Conservation (phyloP, 1,140 invertebrate genomes). For the Tetramorium simillimum region DNA sequence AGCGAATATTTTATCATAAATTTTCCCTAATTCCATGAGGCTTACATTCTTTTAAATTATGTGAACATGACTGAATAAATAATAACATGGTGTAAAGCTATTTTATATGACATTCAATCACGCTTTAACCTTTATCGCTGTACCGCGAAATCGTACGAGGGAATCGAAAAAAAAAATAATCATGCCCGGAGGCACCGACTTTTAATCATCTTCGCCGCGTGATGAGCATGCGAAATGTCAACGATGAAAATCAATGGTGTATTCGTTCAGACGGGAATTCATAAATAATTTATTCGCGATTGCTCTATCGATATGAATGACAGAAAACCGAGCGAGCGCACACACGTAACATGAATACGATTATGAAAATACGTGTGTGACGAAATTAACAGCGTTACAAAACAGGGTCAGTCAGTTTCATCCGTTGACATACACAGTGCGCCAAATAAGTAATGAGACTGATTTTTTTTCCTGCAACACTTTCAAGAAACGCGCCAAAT, state of each 20-base stretch:
- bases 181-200: constrained; percentile 40
- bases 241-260: neutral
- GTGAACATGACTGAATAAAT: neutral
- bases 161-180: constrained; percentile 28
- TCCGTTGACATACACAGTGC: neutral
- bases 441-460: too few relatives aligned
- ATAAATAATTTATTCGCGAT: constrained; percentile 20
- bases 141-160: constrained; percentile 11
- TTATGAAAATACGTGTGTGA: neutral
- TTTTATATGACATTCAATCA: constrained; percentile 33
- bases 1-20: neutral
- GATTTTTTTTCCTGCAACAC: too few relatives aligned
- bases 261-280: neutral
- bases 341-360: neutral
- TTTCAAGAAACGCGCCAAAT: too few relatives aligned
- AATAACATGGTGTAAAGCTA: neutral
- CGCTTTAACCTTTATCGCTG: constrained; percentile 21
- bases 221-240: constrained; percentile 41
- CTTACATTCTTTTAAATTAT: neutral
- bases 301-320: neutral
- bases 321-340: neutral
- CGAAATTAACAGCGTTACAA: neutral
- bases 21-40: neutral
- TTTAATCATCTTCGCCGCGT: constrained; percentile 52
- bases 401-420: neutral